Evolutionary conservation across 30 jellyfish, hydroid and myxozoan genomes (phyloP).

Genomic region (Aurelia aurita): DNA sequence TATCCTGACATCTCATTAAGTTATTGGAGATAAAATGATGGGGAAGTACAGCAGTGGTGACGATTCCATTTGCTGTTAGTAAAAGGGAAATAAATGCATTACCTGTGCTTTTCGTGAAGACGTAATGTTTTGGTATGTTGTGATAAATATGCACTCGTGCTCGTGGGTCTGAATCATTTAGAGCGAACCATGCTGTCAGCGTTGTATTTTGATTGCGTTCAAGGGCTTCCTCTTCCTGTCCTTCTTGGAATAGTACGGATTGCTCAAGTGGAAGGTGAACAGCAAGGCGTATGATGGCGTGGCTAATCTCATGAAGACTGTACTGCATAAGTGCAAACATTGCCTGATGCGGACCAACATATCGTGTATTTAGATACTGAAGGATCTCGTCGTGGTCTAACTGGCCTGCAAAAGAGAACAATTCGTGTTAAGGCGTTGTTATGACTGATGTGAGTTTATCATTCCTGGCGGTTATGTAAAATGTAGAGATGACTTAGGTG

Average conservation of each 20-base stretch:
- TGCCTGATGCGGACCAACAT: conserved; percentile 63
- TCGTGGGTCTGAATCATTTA: conserved; percentile 31
- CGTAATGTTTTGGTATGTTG: conserved; percentile 68
- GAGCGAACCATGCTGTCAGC: conserved; percentile 66
- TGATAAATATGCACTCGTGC: conserved; percentile 48
- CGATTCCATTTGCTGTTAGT: no score
- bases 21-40: no score
- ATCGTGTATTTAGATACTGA: conserved; percentile 42
- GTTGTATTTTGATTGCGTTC: conserved; percentile 15
- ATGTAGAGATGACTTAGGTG: no score
- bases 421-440: no score
- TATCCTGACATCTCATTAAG: no score
- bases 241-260: conserved; percentile 45
- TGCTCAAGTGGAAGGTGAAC: conserved; percentile 74
- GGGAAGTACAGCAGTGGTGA: no score
- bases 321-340: conserved; percentile 26
- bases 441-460: no score
- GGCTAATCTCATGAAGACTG: conserved; percentile 61
- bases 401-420: no score
- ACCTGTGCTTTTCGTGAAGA: not conserved
- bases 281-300: conserved; percentile 31
- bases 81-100: no score
- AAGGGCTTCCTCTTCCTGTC: conserved; percentile 63
- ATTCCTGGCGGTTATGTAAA: no score
- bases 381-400: conserved; percentile 69